Percentiles rank a stretch among this genome's conserved stretches.
phyloP scores from a whole-genome alignment of 2,113 vertebrate genomes.

The Psilopogon haemacephalus region DNA sequence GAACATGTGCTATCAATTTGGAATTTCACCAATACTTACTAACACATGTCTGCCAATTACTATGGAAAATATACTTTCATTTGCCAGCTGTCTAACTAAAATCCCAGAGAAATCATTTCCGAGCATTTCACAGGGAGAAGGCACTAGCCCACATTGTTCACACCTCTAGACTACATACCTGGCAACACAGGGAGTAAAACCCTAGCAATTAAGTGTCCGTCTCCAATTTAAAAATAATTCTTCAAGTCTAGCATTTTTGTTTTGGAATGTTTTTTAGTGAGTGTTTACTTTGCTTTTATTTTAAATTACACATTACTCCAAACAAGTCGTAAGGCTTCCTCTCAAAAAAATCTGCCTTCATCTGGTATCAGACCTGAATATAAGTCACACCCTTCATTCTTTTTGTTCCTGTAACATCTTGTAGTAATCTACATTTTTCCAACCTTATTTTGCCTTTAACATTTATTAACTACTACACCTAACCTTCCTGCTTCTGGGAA shows the following conservation, averaged over 20 bases:
- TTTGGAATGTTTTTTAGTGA: slow-evolving; percentile 36
- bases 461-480: background rate
- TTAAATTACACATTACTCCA: slow-evolving; percentile 25
- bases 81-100: slow-evolving; percentile 49
- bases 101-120: slow-evolving; percentile 27
- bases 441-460: background rate
- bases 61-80: slow-evolving; percentile 18
- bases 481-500: background rate
- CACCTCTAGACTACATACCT: slow-evolving; percentile 16
- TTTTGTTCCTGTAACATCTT: background rate
- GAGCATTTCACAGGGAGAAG: slow-evolving; percentile 7
- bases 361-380: background rate
- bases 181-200: slow-evolving; percentile 30
- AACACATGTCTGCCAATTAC: background rate
- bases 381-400: background rate
- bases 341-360: slow-evolving; percentile 4
- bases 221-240: slow-evolving; percentile 60
- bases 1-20: accelerated
- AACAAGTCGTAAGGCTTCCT: background rate
- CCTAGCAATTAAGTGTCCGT: slow-evolving; percentile 59
- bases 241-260: slow-evolving; percentile 32
- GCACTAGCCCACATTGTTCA: slow-evolving; percentile 24
- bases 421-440: background rate
- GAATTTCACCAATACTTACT: background rate
- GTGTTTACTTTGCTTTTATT: slow-evolving; percentile 29